Base-by-base conservation (phyloP, 1,140 invertebrate genomes). In the Temnothorax curvispinosus region DNA sequence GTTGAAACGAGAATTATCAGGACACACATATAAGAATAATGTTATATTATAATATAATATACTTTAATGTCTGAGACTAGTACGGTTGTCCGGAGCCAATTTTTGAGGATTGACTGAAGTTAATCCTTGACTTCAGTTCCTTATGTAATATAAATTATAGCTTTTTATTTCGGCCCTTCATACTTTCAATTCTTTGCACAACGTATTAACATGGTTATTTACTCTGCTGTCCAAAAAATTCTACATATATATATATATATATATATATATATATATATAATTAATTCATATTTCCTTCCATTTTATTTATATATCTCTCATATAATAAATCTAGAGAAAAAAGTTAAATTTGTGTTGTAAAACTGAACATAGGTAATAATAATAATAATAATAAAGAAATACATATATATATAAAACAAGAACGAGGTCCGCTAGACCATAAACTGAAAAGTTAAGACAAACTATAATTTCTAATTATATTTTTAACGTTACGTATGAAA, bases 381-480 rank as follows among this genome's bases (percentile, higher is more conserved):
- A 74, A 75, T 56, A 74, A 56, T 56, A 74, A 56, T 74, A 15
- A 41, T 0, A 27, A 77, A 47, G 35, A 62, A 50, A 77, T 41
- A 21, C 44, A 65, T 13, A 67, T 21, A 65, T 27, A 32, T 41
- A 32, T 41, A n/a, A 35, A 15, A 5, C 2, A 41, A 56, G 27
- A 82, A 47, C 27, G 21, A n/a, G 21, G 21, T 60, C 41, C 41
- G 38, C 72, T 82, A 78, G 44, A 78, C 35, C 69, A 38, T 60
- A 58, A 74, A 84, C 27, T 74, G 80, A 13, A 74, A 58, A 58
- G 27, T 74, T 44, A 74, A 74, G 54, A 60, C 13, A 47, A 47
- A 44, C 2, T 69, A 27, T 82, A 38, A 74, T 60, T 74, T 84
- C 47, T 71, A 81, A 21, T n/a, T 67, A 69, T 69, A 69, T 21